phyloP scores from a whole-genome alignment of 92 coral and sea anemone genomes.

The Porites evermanni region DNA sequence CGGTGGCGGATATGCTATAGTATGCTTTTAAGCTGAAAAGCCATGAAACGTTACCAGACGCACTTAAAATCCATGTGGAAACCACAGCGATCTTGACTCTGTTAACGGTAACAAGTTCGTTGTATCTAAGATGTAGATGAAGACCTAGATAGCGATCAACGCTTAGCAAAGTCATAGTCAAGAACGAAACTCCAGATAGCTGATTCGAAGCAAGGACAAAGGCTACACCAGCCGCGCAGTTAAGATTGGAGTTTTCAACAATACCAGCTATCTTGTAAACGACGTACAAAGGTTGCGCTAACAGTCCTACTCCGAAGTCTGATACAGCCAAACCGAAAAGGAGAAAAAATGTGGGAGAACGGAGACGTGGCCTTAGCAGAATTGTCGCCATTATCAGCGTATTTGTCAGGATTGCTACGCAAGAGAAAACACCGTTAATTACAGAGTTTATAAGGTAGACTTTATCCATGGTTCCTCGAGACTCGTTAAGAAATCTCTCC shows the following conservation, averaged over 20 bases:
- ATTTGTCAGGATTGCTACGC: slow-evolving; percentile 4
- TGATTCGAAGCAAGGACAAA: slow-evolving; percentile 9
- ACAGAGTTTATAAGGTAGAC: neutral
- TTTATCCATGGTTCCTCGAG: neutral
- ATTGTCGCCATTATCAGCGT: slow-evolving; percentile 6
- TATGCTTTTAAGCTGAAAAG: neutral
- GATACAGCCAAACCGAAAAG: slow-evolving; percentile 14
- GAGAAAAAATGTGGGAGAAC: neutral
- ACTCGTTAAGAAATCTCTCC: neutral
- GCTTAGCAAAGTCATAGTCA: slow-evolving; percentile 6
- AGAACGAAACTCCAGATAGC: slow-evolving; percentile 4
- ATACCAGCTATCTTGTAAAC: slow-evolving; percentile 23
- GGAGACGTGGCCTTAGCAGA: neutral
- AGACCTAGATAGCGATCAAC: slow-evolving; percentile 1
- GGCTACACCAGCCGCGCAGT: slow-evolving; percentile 14
- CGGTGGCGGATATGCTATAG: neutral
- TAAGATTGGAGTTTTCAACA: neutral
- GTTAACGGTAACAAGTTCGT: slow-evolving; percentile 5
- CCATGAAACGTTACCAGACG: neutral
- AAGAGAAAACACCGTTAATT: slow-evolving; percentile 16
- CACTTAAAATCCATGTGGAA: slow-evolving; percentile 4
- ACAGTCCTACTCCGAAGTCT: slow-evolving; percentile 15
- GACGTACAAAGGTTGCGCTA: slow-evolving; percentile 11
- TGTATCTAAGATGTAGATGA: slow-evolving; percentile 15
- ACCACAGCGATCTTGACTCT: slow-evolving; percentile 20